Evolutionary conservation across 2,113 vertebrate species (phyloP).

Genomic region (Pitta sordida): DNA sequence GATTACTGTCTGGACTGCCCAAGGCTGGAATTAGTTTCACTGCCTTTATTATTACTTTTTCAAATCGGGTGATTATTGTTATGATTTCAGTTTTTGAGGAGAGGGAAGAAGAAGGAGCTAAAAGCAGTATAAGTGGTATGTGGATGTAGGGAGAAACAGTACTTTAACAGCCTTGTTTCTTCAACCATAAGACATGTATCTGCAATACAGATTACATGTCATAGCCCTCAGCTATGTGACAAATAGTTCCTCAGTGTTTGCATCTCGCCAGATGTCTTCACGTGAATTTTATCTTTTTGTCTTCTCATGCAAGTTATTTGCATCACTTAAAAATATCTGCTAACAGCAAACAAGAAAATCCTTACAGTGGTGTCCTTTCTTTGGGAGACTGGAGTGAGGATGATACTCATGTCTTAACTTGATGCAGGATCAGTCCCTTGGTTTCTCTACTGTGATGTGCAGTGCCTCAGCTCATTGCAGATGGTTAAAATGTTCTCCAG

Average conservation of each 20-base stretch:
- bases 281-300: not conserved
- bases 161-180: not conserved
- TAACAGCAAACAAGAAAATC: not conserved
- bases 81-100: not conserved
- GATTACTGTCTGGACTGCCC: not conserved
- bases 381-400: not conserved
- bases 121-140: not conserved
- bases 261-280: not conserved
- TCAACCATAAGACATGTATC: not conserved
- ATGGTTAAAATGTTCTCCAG: not conserved
- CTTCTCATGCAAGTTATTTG: not conserved
- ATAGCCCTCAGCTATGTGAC: not conserved
- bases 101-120: not conserved
- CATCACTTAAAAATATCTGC: not conserved
- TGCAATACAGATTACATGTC: not conserved
- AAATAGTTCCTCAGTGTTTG: not conserved
- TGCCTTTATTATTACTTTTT: not conserved
- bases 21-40: conserved; percentile 7
- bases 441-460: not conserved
- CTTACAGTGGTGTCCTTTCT: not conserved
- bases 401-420: not conserved
- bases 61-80: not conserved
- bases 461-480: not conserved
- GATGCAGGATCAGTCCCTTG: not conserved
- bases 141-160: not conserved